phyloP scores from a whole-genome alignment of 2,113 vertebrate genomes.

The Brienomyrus longianalis region DNA sequence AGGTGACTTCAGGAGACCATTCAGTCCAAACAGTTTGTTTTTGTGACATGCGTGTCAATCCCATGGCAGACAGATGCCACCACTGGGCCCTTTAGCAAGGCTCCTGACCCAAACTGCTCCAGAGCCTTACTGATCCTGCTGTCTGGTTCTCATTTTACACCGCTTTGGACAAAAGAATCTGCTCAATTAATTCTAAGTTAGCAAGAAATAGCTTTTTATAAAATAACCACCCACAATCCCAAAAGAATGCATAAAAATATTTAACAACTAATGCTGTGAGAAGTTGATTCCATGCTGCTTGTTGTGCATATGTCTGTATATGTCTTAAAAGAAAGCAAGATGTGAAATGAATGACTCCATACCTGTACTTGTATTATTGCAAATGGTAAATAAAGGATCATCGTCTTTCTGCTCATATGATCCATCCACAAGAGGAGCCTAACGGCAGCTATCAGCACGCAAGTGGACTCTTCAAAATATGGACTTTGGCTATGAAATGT shows the following conservation, averaged over 20 bases:
- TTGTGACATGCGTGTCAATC: background rate
- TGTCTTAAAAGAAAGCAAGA: background rate
- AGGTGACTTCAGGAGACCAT: background rate
- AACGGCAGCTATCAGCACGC: background rate
- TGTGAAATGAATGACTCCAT: background rate
- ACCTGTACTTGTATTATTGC: background rate
- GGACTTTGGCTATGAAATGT: background rate
- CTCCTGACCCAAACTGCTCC: background rate
- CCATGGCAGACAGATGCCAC: background rate
- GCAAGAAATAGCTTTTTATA: background rate
- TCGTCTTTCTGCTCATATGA: background rate
- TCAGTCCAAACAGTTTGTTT: background rate
- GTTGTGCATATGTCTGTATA: background rate
- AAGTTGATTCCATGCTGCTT: background rate
- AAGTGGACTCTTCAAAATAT: background rate
- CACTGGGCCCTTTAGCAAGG: background rate
- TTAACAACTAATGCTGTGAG: background rate
- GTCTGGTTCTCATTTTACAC: background rate
- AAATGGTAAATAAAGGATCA: background rate
- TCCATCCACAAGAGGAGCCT: background rate
- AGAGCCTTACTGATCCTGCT: background rate
- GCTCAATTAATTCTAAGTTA: background rate
- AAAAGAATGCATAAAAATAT: background rate
- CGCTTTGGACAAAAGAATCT: background rate
- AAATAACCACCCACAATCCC: background rate